Evolutionary conservation across 2,113 vertebrate genomes (phyloP).

Genomic region (Corvus cornix): DNA sequence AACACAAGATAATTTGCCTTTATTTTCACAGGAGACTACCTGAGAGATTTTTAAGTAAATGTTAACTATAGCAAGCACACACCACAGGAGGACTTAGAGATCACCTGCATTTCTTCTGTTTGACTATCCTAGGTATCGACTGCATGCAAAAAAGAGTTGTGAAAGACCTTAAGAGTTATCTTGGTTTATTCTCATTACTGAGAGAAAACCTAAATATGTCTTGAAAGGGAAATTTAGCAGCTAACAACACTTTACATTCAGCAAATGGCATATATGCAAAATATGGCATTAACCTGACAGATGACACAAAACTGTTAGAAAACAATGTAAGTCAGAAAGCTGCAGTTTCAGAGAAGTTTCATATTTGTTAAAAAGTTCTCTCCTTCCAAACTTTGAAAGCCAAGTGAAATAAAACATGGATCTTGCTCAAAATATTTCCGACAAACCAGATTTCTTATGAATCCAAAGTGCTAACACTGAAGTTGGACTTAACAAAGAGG

Average conservation of each 20-base stretch:
- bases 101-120: background rate
- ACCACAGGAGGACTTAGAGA: background rate
- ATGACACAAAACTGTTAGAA: background rate
- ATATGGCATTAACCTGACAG: background rate
- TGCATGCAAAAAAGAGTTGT: background rate
- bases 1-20: background rate
- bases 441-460: background rate
- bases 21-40: background rate
- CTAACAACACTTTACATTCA: background rate
- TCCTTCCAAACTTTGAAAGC: background rate
- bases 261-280: background rate
- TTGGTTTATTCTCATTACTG: background rate
- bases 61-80: background rate
- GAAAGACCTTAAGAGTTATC: background rate
- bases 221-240: background rate
- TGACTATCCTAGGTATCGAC: background rate
- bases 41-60: background rate
- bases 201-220: background rate
- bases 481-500: background rate
- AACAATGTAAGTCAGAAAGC: background rate
- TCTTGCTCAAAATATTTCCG: background rate
- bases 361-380: background rate
- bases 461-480: background rate
- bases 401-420: background rate
- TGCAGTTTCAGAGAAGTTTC: background rate